A percentile compares a stretch with the other conserved stretches of the same genome.
Conservation (phyloP, 2,888 invertebrate species). For the Folsomia manolachei region DNA sequence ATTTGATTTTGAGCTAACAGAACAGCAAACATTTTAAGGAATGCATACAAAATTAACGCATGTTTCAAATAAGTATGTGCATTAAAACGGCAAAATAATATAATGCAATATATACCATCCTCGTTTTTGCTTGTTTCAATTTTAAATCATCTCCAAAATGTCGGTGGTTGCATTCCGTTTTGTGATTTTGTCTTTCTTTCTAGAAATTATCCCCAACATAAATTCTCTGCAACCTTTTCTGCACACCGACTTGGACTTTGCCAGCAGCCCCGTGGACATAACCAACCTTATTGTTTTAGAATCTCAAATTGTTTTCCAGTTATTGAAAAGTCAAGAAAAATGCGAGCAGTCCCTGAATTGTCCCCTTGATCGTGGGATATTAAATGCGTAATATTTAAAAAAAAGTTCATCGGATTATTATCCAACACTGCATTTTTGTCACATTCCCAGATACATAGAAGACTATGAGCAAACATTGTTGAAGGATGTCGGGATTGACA, state of each 20-base stretch:
- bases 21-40: too few relatives aligned
- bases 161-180: too few relatives aligned
- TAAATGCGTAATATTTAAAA: neutral
- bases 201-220: neutral
- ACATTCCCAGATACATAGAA: conserved; percentile 16
- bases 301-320: neutral
- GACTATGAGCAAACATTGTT: conserved; percentile 22
- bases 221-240: neutral
- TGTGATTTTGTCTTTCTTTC: neutral
- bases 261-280: neutral
- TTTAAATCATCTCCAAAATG: too few relatives aligned
- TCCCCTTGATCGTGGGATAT: neutral
- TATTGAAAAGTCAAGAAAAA: neutral
- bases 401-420: too few relatives aligned
- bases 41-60: too few relatives aligned
- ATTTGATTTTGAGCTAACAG: too few relatives aligned
- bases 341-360: neutral
- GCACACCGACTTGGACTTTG: neutral
- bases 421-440: neutral
- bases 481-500: conserved; percentile 3
- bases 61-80: too few relatives aligned
- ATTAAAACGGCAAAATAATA: too few relatives aligned
- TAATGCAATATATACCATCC: too few relatives aligned
- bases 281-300: neutral
- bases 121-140: too few relatives aligned